These are phyloP conservation scores for Gobionotothen gibberifrons DNA, from an alignment of 2,797 vertebrate species.

Conservation along the genomic window DNA sequence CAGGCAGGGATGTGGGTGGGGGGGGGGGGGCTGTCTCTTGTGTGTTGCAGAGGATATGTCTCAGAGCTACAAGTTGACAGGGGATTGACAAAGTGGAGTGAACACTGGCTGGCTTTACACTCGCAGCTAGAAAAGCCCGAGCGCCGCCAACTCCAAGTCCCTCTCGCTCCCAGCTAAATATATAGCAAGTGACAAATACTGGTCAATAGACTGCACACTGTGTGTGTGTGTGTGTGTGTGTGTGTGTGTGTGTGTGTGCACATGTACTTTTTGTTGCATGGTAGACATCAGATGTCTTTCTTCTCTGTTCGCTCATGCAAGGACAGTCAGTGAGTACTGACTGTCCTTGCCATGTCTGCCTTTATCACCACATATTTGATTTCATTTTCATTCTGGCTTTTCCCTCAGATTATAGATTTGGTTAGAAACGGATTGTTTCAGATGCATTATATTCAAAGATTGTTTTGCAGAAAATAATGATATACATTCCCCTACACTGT, in stretches of 20 bases:
- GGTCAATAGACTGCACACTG: constrained; percentile 76
- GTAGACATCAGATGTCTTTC: not conserved
- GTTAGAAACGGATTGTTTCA: not conserved
- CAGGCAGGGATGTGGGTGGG: constrained; percentile 21
- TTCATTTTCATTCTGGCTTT: not conserved
- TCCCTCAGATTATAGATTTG: not conserved
- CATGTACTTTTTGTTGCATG: constrained; percentile 16
- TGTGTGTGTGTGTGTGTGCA: constrained; percentile 25
- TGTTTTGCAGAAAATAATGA: not conserved
- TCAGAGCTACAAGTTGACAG: constrained; percentile 86
- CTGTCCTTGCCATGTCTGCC: not conserved
- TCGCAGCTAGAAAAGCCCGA: constrained; percentile 83
- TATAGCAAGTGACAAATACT: constrained; percentile 85
- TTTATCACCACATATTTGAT: not conserved
- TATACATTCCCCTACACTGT: not conserved
- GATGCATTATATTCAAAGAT: not conserved
- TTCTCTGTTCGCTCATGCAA: constrained; percentile 10
- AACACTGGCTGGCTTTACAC: constrained; percentile 82
- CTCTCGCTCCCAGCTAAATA: constrained; percentile 80
- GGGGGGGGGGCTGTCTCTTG: constrained; percentile 62
- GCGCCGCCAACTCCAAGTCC: constrained; percentile 75
- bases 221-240: constrained; percentile 23
- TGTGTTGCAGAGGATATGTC: constrained; percentile 80
- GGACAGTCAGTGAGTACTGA: not conserved
- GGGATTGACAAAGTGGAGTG: constrained; percentile 84